These are phyloP conservation scores for Heterohyrax brucei DNA, from an alignment of 2,797 vertebrate genomes.

Conservation along the genomic window DNA sequence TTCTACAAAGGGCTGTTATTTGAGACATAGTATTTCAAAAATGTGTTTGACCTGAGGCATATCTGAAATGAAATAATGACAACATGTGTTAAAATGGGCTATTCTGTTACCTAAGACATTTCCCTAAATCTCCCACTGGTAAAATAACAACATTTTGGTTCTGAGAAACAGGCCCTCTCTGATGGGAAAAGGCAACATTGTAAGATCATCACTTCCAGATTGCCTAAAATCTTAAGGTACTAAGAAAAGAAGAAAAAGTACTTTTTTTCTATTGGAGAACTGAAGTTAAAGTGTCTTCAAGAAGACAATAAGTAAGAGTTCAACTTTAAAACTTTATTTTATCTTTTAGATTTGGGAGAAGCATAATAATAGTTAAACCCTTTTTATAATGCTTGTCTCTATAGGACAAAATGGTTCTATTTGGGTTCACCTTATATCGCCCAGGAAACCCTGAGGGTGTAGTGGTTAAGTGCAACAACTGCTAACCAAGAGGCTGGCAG, in stretches of 20 bases:
- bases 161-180: slow-evolving; percentile 83
- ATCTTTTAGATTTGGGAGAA: slow-evolving; percentile 64
- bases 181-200: slow-evolving; percentile 81
- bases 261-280: slow-evolving; percentile 70
- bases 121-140: slow-evolving; percentile 78
- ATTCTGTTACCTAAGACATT: slow-evolving; percentile 79
- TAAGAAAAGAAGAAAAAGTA: background rate
- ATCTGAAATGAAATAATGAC: slow-evolving; percentile 79
- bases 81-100: slow-evolving; percentile 78
- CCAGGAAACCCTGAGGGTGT: background rate
- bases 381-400: slow-evolving; percentile 56
- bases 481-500: too few relatives aligned
- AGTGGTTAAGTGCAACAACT: too few relatives aligned
- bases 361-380: slow-evolving; percentile 23
- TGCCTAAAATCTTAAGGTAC: slow-evolving; percentile 70
- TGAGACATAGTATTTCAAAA: slow-evolving; percentile 75
- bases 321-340: background rate
- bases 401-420: background rate
- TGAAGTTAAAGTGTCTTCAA: slow-evolving; percentile 74
- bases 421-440: background rate
- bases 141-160: slow-evolving; percentile 81
- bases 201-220: slow-evolving; percentile 73
- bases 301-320: slow-evolving; percentile 20
- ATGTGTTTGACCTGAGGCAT: slow-evolving; percentile 79
- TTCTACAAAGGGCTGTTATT: slow-evolving; percentile 77